Evolutionary conservation across 1,140 invertebrate genomes (phyloP).

Genomic region (Spodoptera frugiperda): DNA sequence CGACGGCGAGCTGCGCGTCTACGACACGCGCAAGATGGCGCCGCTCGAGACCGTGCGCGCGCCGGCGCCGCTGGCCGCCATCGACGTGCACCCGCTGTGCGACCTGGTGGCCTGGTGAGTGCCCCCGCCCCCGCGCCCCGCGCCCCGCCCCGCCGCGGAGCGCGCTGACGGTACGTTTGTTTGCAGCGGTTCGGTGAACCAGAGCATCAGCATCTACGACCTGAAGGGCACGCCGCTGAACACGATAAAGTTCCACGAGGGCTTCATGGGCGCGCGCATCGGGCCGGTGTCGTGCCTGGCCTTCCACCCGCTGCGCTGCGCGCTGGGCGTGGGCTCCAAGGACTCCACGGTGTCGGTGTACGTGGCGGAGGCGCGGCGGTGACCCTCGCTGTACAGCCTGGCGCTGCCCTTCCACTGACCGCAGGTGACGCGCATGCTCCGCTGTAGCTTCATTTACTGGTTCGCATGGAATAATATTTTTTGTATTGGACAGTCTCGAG

Average conservation of each 20-base stretch:
- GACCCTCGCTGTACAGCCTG: conserved; percentile 86
- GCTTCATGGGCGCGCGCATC: conserved; percentile 95
- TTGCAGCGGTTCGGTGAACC: conserved; percentile 92
- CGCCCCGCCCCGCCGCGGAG: no score
- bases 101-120: conserved; percentile 94
- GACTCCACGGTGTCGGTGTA: conserved; percentile 93
- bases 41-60: conserved; percentile 89
- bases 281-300: conserved; percentile 94
- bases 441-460: no score
- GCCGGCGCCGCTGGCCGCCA: conserved; percentile 91
- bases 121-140: background rate
- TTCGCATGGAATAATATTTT: no score
- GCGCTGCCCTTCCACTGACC: conserved; percentile 66
- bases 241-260: conserved; percentile 95
- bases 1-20: conserved; percentile 92
- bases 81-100: conserved; percentile 92
- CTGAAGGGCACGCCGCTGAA: conserved; percentile 90
- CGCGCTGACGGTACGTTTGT: background rate
- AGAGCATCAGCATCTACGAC: conserved; percentile 93
- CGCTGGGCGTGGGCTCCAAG: conserved; percentile 91
- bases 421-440: background rate
- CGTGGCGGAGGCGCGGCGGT: conserved; percentile 89
- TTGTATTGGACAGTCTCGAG: no score
- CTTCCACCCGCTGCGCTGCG: conserved; percentile 93
- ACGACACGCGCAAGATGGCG: conserved; percentile 91